Conservation (phyloP, 2,888 invertebrate genomes). For the Prosopocoilus inquinatus region DNA sequence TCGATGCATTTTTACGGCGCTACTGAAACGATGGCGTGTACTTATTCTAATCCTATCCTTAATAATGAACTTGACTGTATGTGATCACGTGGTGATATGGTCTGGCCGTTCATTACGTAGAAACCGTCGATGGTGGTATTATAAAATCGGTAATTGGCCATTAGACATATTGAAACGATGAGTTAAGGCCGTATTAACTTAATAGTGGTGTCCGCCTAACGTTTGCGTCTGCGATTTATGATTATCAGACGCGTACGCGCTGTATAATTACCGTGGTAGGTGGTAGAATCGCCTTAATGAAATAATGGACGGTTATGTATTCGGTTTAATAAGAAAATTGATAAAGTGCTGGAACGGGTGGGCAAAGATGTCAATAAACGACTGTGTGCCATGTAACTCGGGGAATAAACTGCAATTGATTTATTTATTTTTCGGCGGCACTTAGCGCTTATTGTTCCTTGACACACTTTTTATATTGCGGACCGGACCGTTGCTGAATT, state of each 20-base stretch:
- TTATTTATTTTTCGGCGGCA: too few species aligned
- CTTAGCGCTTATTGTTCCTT: too few species aligned
- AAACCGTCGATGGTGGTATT: too few species aligned
- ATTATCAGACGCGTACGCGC: constrained; percentile 22
- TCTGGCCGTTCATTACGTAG: too few species aligned
- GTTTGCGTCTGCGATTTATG: constrained; percentile 20
- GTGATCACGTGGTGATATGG: too few species aligned
- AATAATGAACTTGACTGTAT: too few species aligned
- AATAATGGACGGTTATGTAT: constrained; percentile 13
- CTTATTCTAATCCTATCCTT: too few species aligned
- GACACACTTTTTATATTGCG: too few species aligned
- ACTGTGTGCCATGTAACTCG: background rate
- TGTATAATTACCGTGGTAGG: constrained; percentile 21
- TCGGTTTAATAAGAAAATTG: constrained; percentile 17
- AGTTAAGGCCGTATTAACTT: constrained; percentile 2
- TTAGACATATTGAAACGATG: background rate
- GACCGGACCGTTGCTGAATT: too few species aligned
- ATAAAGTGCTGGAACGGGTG: constrained; percentile 11
- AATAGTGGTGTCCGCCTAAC: constrained; percentile 16
- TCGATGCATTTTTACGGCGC: too few species aligned
- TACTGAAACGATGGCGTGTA: too few species aligned
- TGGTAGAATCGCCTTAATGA: constrained; percentile 19
- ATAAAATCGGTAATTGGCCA: background rate
- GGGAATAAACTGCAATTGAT: background rate
- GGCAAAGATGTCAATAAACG: background rate